Evolutionary conservation across 2,888 invertebrate species (phyloP), one percentile per base, ranked within the genome.

Genomic region (Microctonus hyperodae): DNA sequence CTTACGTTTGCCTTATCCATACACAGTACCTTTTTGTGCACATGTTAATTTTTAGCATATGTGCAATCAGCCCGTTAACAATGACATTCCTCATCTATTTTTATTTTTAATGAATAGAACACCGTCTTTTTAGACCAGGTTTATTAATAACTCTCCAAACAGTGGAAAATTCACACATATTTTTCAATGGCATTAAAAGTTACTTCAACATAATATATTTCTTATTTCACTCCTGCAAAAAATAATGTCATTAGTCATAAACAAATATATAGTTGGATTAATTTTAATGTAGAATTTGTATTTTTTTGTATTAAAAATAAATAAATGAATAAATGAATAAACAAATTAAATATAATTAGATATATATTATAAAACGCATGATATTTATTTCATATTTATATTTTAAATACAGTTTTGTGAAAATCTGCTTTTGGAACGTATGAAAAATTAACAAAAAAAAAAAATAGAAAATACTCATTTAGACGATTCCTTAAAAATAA

Each of bases 241-340:
- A 63, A 5, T 53, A 68, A 16, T n/a, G 44, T 44, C 44, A 68
- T 72, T 68, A 72, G 70, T 69, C 69, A 68, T 70, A 50, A 5
- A 22, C 50, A 10, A 53, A 64, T 65, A 68, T 62, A 67, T 68
- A 69, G 70, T 67, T 68, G 64, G 16, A 65, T 62, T 72, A 67
- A 70, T 70, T 70, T 55, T 72, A 69, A 65, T 64, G 72, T 70
- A 72, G 58, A 44, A 28, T 66, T 65, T 65, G 61, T 70, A 68
- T 68, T 72, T 72, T 64, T 72, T 69, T 68, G 62, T 68, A 68
- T 55, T 35, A 59, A 70, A 66, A 72, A 69, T 69, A 71, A 71
- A 72, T 65, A 67, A 67, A 66, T 65, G 64, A 62, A 68, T 50
- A 69, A 84, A 20, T 2, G 7, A 44, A 44, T 16, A 44, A 20